Evolutionary conservation across 2,797 vertebrate genomes (phyloP).

Genomic region (Odontamblyopus lacepedii): DNA sequence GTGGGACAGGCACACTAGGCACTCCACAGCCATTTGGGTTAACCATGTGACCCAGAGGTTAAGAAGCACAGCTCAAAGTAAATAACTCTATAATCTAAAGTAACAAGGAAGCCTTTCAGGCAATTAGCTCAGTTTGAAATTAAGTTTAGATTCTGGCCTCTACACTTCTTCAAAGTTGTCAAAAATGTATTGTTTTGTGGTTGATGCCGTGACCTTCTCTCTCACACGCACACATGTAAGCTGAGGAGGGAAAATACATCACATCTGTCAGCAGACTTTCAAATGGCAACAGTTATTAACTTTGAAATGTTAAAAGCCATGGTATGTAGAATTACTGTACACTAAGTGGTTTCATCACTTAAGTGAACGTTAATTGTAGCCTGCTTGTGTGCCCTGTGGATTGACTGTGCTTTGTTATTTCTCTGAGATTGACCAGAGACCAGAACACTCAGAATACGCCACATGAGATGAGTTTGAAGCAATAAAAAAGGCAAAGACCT

Average conservation of each 20-base stretch:
- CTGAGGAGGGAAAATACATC: constrained; percentile 21
- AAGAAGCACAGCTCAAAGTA: constrained; percentile 40
- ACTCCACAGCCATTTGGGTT: constrained; percentile 46
- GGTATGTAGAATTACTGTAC: constrained; percentile 31
- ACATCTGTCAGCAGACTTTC: constrained; percentile 37
- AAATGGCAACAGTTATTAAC: constrained; percentile 60
- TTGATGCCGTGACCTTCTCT: constrained; percentile 57
- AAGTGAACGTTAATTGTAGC: constrained; percentile 56
- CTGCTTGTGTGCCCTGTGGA: constrained; percentile 26
- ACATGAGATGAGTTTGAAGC: constrained; percentile 36
- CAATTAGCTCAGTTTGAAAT: constrained; percentile 41
- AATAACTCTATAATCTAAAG: constrained; percentile 47
- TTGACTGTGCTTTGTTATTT: constrained; percentile 23
- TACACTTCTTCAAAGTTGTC: constrained; percentile 48
- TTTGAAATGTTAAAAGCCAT: constrained; percentile 63
- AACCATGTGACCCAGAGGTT: constrained; percentile 37
- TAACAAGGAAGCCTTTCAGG: constrained; percentile 37
- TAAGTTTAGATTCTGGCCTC: constrained; percentile 43
- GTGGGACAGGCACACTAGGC: constrained; percentile 30
- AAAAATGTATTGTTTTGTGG: constrained; percentile 55
- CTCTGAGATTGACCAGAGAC: constrained; percentile 23
- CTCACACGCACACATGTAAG: constrained; percentile 16
- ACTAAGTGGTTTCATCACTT: constrained; percentile 55
- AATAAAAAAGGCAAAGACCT: constrained; percentile 37
- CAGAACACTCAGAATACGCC: constrained; percentile 22